Evolutionary conservation across 2,113 vertebrate species (phyloP).

Genomic region (Trichomycterus rosablanca): DNA sequence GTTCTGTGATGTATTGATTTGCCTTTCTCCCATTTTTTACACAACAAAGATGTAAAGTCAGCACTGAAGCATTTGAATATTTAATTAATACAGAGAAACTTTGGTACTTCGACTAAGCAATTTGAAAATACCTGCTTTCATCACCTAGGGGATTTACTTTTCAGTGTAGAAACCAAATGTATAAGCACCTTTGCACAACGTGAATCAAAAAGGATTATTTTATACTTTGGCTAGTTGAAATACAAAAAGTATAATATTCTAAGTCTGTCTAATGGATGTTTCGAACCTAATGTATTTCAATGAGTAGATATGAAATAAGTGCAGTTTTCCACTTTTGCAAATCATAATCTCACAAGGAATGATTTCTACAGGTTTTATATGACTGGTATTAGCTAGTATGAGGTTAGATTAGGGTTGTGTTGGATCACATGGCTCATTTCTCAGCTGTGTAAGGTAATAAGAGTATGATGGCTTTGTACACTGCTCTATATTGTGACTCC

Average conservation of each 20-base stretch:
- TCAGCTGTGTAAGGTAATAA: slow-evolving; percentile 30
- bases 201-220: too few species aligned
- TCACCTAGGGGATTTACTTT: too few species aligned
- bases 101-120: slow-evolving; percentile 6
- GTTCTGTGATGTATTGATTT: background rate
- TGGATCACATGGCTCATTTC: slow-evolving; percentile 4
- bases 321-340: background rate
- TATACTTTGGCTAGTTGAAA: too few species aligned
- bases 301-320: background rate
- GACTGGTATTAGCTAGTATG: slow-evolving; percentile 23
- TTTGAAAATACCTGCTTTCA: too few species aligned
- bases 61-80: background rate
- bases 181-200: slow-evolving; percentile 26
- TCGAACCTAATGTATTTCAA: background rate
- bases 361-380: slow-evolving; percentile 11
- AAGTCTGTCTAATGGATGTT: slow-evolving; percentile 14
- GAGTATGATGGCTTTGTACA: slow-evolving; percentile 48
- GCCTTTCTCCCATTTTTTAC: background rate
- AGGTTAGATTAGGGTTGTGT: slow-evolving; percentile 14
- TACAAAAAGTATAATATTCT: too few species aligned
- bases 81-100: slow-evolving; percentile 6
- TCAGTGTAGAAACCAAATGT: slow-evolving; percentile 23
- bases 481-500: slow-evolving; percentile 52
- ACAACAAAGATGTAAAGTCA: background rate
- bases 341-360: background rate